Percentiles rank a stretch among this genome's conserved stretches.
phyloP scores from a whole-genome alignment of 1,140 invertebrate species.

The Lysiphlebus fabarum region DNA sequence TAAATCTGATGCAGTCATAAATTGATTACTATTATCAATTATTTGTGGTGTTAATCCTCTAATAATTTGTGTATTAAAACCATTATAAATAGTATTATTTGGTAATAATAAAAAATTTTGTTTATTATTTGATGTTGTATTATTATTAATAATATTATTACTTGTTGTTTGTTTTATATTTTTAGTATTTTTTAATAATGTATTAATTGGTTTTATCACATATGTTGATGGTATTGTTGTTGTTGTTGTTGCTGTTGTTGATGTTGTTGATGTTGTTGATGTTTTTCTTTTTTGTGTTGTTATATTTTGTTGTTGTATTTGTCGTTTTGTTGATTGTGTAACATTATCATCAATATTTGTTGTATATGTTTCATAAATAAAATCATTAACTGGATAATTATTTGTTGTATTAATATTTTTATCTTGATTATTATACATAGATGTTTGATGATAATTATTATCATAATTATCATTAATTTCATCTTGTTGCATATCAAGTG shows the following conservation, averaged over 20 bases:
- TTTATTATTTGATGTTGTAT: constrained; percentile 22
- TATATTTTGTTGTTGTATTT: neutral
- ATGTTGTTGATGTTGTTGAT: too few relatives aligned
- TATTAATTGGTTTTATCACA: constrained; percentile 26
- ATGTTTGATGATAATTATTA: too few relatives aligned
- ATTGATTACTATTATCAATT: constrained; percentile 37
- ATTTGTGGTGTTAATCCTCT: constrained; percentile 37
- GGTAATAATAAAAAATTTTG: constrained; percentile 42
- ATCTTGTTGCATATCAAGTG: too few relatives aligned
- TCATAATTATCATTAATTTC: too few relatives aligned
- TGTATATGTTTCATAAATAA: too few relatives aligned
- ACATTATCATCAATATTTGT: too few relatives aligned
- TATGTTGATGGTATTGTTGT: constrained; percentile 14
- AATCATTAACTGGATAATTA: too few relatives aligned
- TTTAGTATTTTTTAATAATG: constrained; percentile 37
- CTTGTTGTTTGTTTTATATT: constrained; percentile 40
- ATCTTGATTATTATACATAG: too few relatives aligned
- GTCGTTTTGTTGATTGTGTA: too few relatives aligned
- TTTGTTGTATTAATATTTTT: too few relatives aligned
- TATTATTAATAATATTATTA: constrained; percentile 31
- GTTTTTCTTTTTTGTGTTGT: neutral
- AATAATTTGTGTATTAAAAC: constrained; percentile 36
- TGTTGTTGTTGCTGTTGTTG: too few relatives aligned
- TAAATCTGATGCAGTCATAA: neutral
- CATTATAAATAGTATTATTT: constrained; percentile 38